Base-by-base conservation (phyloP, 2,113 vertebrate genomes). In the Mobula hypostoma region DNA sequence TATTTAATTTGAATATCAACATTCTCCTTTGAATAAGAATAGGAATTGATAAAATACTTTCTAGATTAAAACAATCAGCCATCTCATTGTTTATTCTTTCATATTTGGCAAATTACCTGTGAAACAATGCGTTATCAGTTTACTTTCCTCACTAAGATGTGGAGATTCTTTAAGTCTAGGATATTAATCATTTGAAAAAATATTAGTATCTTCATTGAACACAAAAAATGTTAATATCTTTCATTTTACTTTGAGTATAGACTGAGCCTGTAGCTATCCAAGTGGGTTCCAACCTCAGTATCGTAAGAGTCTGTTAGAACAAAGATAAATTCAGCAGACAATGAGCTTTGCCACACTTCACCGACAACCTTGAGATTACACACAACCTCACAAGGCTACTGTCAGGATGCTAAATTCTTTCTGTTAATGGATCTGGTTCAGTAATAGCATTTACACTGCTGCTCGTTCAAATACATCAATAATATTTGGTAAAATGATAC, bases 1-100 rank as follows among this genome's bases (percentile, higher is more conserved):
- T 15, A 40, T 80, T 80, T 80, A 32, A 80, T 80, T 80, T 80
- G n/a, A 36, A 80, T 80, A 80, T 36, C 78, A 80, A 36, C 78
- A 80, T 36, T 32, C 78, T 79, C 29, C 78, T 80, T 80, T 80
- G 78, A 80, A 40, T 36, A 80, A 36, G 1, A 36, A 12, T 29
- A 80, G 32, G 21, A 36, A 80, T 95, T 94, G 94, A 95, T 94
- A 95, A 95, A 94, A 94, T 17, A 56, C 85, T 68, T 68, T 80
- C 72, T 76, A 94, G 94, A 94, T 95, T 95, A 83, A 95, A 95
- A 48, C 36, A 95, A 94, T 4, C 68, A 95, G 94, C 70, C 4
- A 4, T 95, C 77, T 92, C 36, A 88, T 94, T 95, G 32, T 95
- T 94, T 94, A 91, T 83, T 95, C 94, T 94, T 95, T 0, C 0